Evolutionary conservation across 1,140 invertebrate genomes (phyloP), one percentile per base, ranked within the genome.

Genomic region (Sinonovacula constricta): DNA sequence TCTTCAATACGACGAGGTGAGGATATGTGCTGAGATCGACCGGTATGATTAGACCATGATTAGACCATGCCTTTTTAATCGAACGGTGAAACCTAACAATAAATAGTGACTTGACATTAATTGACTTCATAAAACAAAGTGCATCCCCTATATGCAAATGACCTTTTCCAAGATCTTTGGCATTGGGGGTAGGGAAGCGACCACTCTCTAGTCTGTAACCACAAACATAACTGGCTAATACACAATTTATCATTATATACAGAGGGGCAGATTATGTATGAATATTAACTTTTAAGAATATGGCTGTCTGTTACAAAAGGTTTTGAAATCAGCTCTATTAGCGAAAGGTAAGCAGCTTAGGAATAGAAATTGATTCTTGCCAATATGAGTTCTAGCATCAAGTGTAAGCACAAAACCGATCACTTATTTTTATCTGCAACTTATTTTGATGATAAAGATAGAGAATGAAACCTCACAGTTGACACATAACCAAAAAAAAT

Each of bases 401-500:
- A 76, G 33, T 31, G 45, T 59, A 2, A 67, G 33, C 36, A 76
- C 53, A 49, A 76, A 76, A 24, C 63, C 49, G 24, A 69, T 60
- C 30, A 68, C 24, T 31, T 77, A 59, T 12, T 65, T 74, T 28
- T 60, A 33, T 39, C n/a, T 68, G 54, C 24, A 45, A 31, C 65
- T 33, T 45, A 28, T 56, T 49, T 76, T 34, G 14, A 63, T 10
- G 3, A 36, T 31, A 26, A 2, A 51, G 15, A 45, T 15, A 59
- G 12, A 31, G 28, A 24, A 0, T n/a, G 34, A 59, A 45, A 76
- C 53, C 53, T 59, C 10, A 67, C 28, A 57, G 31, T 36, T 34
- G 24, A 76, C 18, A 49, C 33, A 49, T 77, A 51, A 77, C 53
- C 75, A 69, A 68, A 68, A 62, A 68, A 66, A 69, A 63, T 62